A percentile compares a stretch with the other conserved stretches of the same genome.
Conservation (phyloP, 2,888 invertebrate genomes). For the Lasioglossum marginatum region DNA sequence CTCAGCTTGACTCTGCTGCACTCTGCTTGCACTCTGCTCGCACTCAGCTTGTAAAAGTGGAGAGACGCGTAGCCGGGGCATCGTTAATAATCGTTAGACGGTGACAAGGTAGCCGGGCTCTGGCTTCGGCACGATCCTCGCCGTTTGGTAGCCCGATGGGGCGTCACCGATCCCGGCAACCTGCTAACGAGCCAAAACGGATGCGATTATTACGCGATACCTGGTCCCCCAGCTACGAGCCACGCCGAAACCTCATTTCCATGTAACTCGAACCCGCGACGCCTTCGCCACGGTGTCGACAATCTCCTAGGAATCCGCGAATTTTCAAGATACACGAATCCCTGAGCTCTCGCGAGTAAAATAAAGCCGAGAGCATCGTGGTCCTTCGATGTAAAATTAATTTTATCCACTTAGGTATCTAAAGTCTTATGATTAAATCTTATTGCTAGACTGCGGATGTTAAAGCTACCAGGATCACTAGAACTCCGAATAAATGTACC, state of each 20-base stretch:
- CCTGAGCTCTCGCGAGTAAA: not conserved
- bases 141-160: slow-evolving; percentile 32
- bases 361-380: not conserved
- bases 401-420: not conserved
- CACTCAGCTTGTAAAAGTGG: not conserved
- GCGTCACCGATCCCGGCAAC: slow-evolving; percentile 28
- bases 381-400: not conserved
- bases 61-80: slow-evolving; percentile 27
- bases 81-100: slow-evolving; percentile 73
- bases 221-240: slow-evolving; percentile 15
- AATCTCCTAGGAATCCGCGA: not conserved
- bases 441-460: not conserved
- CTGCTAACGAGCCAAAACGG: slow-evolving; percentile 45
- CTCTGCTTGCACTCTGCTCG: not conserved
- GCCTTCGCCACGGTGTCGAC: not conserved
- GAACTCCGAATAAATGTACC: not conserved
- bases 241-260: slow-evolving; percentile 15
- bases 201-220: slow-evolving; percentile 49
- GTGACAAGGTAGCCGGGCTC: slow-evolving; percentile 38
- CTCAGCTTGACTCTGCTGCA: not conserved
- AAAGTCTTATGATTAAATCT: no score
- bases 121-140: slow-evolving; percentile 41
- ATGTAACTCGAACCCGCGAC: not conserved
- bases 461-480: no score
- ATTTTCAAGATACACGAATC: not conserved